These are phyloP conservation scores for Plestiodon gilberti DNA, from an alignment of 2,113 vertebrate genomes.

Conservation along the genomic window DNA sequence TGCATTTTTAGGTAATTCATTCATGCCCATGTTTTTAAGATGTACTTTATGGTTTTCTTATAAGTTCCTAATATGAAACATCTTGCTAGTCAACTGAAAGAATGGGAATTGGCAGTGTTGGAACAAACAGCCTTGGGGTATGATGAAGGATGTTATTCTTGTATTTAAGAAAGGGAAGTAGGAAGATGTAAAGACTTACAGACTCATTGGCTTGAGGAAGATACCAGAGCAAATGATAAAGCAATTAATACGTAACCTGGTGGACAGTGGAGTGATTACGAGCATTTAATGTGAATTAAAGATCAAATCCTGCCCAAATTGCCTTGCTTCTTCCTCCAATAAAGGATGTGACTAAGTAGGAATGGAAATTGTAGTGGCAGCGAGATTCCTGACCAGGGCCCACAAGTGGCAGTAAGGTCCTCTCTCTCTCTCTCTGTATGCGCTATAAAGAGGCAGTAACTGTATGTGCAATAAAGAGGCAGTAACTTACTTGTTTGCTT, in stretches of 20 bases:
- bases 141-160: conserved; percentile 1
- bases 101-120: not conserved
- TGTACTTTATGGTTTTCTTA: not conserved
- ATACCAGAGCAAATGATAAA: conserved; percentile 22
- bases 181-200: not conserved
- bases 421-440: not conserved
- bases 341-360: not conserved
- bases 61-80: not conserved
- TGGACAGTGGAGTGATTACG: not conserved
- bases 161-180: not conserved
- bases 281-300: conserved; percentile 1
- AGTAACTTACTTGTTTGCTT: too few relatives aligned
- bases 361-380: not conserved
- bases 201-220: not conserved
- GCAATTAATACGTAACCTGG: not conserved
- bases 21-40: not conserved
- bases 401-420: not conserved
- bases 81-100: not conserved
- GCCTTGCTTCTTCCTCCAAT: not conserved
- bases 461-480: too few relatives aligned
- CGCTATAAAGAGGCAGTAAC: too few relatives aligned
- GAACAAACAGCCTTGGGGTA: conserved; percentile 7
- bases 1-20: not conserved
- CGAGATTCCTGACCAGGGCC: not conserved
- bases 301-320: not conserved